These are phyloP conservation scores for Drosophila seguyi DNA, from an alignment of 1,140 invertebrate species.

Conservation along the genomic window DNA sequence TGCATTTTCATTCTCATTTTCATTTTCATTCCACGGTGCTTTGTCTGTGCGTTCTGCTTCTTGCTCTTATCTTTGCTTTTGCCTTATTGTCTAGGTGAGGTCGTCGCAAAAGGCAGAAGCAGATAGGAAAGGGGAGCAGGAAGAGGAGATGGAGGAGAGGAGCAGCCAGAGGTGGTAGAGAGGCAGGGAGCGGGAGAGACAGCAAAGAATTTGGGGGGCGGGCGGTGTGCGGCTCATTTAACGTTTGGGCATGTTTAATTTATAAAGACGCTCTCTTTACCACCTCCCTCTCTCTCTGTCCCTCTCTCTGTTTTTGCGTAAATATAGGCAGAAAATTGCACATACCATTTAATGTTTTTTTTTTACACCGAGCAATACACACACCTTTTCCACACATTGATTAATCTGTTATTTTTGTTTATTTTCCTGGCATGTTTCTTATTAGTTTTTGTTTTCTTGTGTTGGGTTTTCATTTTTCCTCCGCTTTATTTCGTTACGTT, in stretches of 20 bases:
- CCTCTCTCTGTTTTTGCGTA: slow-evolving; percentile 18
- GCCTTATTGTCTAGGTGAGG: slow-evolving; percentile 43
- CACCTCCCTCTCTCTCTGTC: neutral
- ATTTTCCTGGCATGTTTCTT: slow-evolving; percentile 16
- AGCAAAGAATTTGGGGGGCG: neutral
- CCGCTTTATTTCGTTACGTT: neutral
- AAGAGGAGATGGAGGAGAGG: neutral
- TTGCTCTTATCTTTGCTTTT: slow-evolving; percentile 24
- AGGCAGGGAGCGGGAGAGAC: neutral
- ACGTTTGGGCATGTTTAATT: slow-evolving; percentile 38
- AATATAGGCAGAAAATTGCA: slow-evolving; percentile 72
- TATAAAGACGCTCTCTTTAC: slow-evolving; percentile 18
- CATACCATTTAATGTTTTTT: slow-evolving; percentile 44
- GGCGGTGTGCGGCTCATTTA: slow-evolving; percentile 25
- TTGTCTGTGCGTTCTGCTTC: slow-evolving; percentile 6
- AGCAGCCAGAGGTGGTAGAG: neutral
- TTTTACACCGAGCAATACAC: slow-evolving; percentile 18
- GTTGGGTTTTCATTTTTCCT: slow-evolving; percentile 10
- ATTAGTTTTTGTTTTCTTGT: slow-evolving; percentile 16
- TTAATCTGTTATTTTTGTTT: slow-evolving; percentile 23
- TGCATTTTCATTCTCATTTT: slow-evolving; percentile 9
- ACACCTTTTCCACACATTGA: slow-evolving; percentile 21
- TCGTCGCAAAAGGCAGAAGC: slow-evolving; percentile 9
- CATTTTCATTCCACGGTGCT: slow-evolving; percentile 20
- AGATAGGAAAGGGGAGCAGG: neutral